A percentile compares a stretch with the other conserved stretches of the same genome.
Conservation (phyloP, 2,888 invertebrate genomes). For the Andricus curvator region DNA sequence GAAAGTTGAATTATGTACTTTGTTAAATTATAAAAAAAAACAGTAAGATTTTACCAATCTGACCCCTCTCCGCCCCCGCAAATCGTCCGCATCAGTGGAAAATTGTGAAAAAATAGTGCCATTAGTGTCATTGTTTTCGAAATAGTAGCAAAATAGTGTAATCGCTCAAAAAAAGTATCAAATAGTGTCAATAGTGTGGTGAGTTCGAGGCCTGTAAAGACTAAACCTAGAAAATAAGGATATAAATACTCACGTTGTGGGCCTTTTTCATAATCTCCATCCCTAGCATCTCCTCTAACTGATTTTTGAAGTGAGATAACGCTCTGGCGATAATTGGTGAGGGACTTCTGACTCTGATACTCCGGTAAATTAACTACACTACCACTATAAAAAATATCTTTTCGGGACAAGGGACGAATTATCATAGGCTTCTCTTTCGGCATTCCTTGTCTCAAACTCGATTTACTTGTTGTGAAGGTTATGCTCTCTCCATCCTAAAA, state of each 20-base stretch:
- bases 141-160: too few species aligned
- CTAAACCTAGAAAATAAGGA: background rate
- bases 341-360: constrained; percentile 94
- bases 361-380: constrained; percentile 96
- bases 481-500: constrained; percentile 85
- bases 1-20: too few species aligned
- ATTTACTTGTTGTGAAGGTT: constrained; percentile 81
- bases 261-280: constrained; percentile 83
- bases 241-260: constrained; percentile 81
- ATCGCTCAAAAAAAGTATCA: too few species aligned
- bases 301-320: constrained; percentile 91
- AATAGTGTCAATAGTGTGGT: too few species aligned
- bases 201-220: too few species aligned
- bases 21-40: too few species aligned
- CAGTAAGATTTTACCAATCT: too few species aligned
- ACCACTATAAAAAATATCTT: constrained; percentile 98
- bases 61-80: too few species aligned
- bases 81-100: too few species aligned
- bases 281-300: constrained; percentile 81
- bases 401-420: constrained; percentile 94
- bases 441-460: constrained; percentile 70
- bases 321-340: constrained; percentile 94
- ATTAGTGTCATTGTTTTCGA: too few species aligned
- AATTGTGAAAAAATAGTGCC: too few species aligned
- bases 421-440: constrained; percentile 83